Percentiles rank a stretch among this genome's conserved stretches.
phyloP scores from a whole-genome alignment of 2,888 invertebrate genomes.

The Caenorhabditis sulstoni region DNA sequence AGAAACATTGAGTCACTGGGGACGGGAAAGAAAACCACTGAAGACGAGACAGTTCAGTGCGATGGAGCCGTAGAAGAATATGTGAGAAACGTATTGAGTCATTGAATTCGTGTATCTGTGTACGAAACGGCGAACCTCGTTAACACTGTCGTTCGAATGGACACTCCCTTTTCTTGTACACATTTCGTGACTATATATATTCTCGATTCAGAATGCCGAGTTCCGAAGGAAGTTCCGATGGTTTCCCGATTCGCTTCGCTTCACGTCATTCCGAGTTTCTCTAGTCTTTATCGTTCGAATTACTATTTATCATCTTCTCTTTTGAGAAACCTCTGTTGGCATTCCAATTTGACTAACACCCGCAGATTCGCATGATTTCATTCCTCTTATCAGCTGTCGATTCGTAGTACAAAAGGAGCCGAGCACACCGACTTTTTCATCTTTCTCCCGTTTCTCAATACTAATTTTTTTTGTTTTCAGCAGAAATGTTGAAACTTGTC shows the following conservation, averaged over 20 bases:
- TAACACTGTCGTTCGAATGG: no score
- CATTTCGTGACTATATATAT: no score
- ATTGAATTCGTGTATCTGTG: no score
- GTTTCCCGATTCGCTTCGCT: not conserved
- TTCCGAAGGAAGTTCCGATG: no score
- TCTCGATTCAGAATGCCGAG: no score
- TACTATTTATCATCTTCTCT: constrained; percentile 22
- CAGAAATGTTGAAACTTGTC: constrained; percentile 16
- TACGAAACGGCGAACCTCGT: no score
- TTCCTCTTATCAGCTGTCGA: constrained; percentile 6
- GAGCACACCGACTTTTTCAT: not conserved
- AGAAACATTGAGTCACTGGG: constrained; percentile 33
- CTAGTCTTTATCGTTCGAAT: constrained; percentile 29
- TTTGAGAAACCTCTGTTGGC: constrained; percentile 33
- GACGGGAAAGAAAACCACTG: not conserved
- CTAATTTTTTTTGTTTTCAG: not conserved
- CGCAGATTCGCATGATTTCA: constrained; percentile 33
- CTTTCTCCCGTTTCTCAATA: not conserved
- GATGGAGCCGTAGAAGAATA: no score
- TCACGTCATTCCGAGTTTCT: not conserved
- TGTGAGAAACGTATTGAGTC: no score
- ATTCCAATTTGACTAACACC: constrained; percentile 37
- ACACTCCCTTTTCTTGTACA: no score
- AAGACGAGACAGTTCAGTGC: no score
- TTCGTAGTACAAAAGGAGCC: not conserved